Percentiles rank a stretch among this genome's conserved stretches.
These are phyloP conservation scores for Corythornis madagascariensis DNA, from an alignment of 2,113 vertebrate species.

Conservation along the genomic window DNA sequence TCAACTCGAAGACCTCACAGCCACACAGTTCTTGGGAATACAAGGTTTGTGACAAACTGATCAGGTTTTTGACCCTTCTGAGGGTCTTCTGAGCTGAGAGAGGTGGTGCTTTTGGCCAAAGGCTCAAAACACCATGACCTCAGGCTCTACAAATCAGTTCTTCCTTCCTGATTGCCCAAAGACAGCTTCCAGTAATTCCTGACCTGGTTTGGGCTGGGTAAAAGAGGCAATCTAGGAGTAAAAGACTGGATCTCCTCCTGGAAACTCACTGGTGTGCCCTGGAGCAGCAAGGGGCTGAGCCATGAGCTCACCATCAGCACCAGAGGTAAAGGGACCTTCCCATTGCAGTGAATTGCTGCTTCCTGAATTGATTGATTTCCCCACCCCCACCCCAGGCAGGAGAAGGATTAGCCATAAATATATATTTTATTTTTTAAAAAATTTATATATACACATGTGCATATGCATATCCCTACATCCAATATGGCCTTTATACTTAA, in stretches of 20 bases:
- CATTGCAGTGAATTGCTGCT: too few species aligned
- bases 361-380: too few species aligned
- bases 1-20: background rate
- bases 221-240: background rate
- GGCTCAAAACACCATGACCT: accelerated
- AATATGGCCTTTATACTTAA: too few species aligned
- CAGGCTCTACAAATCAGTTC: background rate
- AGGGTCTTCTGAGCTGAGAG: background rate
- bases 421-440: too few species aligned
- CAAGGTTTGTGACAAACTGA: background rate
- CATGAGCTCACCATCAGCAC: background rate
- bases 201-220: background rate
- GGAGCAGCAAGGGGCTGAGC: background rate
- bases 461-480: background rate
- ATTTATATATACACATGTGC: too few species aligned
- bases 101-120: background rate
- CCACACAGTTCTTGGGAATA: background rate
- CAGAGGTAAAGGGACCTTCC: too few species aligned
- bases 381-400: too few species aligned
- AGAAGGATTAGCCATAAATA: too few species aligned
- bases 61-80: background rate
- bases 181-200: background rate
- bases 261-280: background rate
- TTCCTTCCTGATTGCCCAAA: background rate
- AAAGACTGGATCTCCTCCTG: background rate